Conservation (phyloP, 2,113 vertebrate genomes). For the Halcyon malimbica region DNA sequence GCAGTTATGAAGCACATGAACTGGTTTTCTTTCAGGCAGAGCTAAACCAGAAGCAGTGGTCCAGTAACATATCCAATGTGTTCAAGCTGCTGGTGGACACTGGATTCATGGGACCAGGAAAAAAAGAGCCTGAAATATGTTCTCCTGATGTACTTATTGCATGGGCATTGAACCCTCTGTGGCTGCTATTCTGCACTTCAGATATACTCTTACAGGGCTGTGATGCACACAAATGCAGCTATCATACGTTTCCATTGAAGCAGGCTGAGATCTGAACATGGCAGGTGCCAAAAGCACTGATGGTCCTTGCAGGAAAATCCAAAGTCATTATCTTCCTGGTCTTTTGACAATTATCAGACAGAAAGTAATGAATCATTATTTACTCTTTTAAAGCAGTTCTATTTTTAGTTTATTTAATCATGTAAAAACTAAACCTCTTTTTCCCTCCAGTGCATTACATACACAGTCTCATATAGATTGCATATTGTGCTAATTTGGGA, state of each 20-base stretch:
- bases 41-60: background rate
- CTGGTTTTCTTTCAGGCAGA: background rate
- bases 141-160: background rate
- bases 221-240: background rate
- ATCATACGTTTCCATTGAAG: background rate
- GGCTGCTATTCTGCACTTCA: background rate
- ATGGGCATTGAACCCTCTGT: background rate
- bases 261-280: background rate
- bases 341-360: constrained; percentile 5
- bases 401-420: constrained; percentile 20
- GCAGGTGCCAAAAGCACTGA: background rate
- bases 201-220: background rate
- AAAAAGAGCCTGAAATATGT: background rate
- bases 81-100: background rate
- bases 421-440: background rate
- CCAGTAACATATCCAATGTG: background rate
- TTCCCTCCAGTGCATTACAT: background rate
- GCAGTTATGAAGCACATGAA: background rate
- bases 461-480: background rate
- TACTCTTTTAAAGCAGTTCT: constrained; percentile 11
- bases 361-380: constrained; percentile 20
- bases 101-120: background rate
- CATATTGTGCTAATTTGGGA: constrained; percentile 23
- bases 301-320: background rate
- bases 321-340: background rate